Evolutionary conservation across 2,797 vertebrate species (phyloP).

Genomic region (Chelon auratus): DNA sequence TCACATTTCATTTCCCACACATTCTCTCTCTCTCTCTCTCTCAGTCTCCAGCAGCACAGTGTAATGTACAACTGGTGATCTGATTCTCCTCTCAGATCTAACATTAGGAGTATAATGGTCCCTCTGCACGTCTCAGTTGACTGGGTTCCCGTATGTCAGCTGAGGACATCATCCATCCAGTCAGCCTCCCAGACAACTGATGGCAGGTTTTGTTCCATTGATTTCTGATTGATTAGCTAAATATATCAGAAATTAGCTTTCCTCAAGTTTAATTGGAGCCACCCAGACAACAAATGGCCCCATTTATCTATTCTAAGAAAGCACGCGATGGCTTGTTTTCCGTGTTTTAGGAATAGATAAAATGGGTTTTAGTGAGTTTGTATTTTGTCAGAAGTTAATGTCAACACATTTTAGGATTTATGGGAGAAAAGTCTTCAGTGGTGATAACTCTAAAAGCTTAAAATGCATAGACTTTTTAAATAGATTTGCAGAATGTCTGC

Average conservation of each 20-base stretch:
- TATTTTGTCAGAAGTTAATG: no score
- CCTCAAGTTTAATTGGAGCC: conserved; percentile 16
- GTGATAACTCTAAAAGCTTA: no score
- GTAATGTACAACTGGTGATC: conserved; percentile 57
- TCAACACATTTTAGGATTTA: no score
- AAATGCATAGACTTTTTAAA: no score
- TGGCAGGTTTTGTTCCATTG: conserved; percentile 63
- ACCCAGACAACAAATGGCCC: not conserved
- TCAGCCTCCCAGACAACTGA: conserved; percentile 55
- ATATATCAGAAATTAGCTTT: conserved; percentile 34
- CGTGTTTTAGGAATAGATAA: no score
- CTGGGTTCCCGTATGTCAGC: conserved; percentile 51
- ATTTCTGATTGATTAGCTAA: conserved; percentile 52
- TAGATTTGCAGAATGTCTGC: no score
- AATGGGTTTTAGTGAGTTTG: no score
- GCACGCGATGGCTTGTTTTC: no score
- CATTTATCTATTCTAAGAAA: no score
- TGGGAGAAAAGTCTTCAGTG: no score
- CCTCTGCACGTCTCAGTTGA: conserved; percentile 41
- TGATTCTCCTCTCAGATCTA: conserved; percentile 54
- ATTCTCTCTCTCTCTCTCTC: conserved; percentile 33
- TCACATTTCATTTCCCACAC: conserved; percentile 55
- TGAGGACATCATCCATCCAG: conserved; percentile 36
- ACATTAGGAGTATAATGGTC: conserved; percentile 54
- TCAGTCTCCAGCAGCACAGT: conserved; percentile 33